Base-by-base conservation (phyloP, 2,113 vertebrate species). In the Oryzias celebensis region DNA sequence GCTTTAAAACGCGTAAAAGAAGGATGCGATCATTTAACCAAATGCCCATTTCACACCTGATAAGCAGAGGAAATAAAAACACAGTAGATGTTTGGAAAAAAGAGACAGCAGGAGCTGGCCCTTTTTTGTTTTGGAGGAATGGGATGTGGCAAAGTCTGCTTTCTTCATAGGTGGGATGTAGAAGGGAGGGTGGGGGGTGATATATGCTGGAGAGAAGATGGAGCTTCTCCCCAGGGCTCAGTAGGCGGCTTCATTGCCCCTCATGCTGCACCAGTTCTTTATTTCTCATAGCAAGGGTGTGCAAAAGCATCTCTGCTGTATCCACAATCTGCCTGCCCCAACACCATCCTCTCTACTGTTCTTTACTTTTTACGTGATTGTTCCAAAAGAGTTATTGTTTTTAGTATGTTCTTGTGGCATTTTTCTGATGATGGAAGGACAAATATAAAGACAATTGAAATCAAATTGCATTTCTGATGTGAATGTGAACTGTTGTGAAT, bases 171-270 rank as follows among this genome's bases (percentile, higher is more conserved):
- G 77, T 73, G 62, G 75, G 70, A 67, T 71, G 63, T 16, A 3
- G 52, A 36, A 36, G 10, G 36, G 26, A 5, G 26, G 26, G 26
- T 4, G 26, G 26, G 70, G 17, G 67, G 58, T 85, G 87, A 89
- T 86, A 80, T 78, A 87, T 87, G 69, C 65, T 58, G 52, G 58
- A 62, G 62, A 66, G 14, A 72, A 86, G 78, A 73, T 73, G 62
- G 74, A 79, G 80, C 70, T 58, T 48, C 72, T 81, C 84, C 82
- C 82, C 47, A 56, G 70, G 87, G 85, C 70, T 73, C 56, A 5
- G 79, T 74, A 75, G 78, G 80, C 82, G 75, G 73, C 75, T 80
- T 87, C 77, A 87, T 86, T 86, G 84, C 69, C 63, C 51, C 61
- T 77, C 4, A 16, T 54, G 62, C 73, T 76, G 67, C 52, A 71